A percentile compares a stretch with the other conserved stretches of the same genome.
phyloP scores from a whole-genome alignment of 2,797 vertebrate genomes.

The Scomberomorus guttatus region DNA sequence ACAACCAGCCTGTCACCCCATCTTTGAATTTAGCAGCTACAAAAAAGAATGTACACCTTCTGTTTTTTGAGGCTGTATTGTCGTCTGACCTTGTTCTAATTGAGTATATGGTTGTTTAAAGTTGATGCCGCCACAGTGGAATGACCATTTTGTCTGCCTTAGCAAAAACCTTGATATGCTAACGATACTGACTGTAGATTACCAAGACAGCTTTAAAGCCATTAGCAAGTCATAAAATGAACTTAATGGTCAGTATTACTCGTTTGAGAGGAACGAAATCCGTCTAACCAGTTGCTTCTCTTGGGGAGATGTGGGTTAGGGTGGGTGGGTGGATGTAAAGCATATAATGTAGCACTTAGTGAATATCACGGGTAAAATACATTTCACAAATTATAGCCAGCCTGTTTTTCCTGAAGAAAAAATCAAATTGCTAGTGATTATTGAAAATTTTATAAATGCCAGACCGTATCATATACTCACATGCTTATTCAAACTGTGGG shows the following conservation, averaged over 20 bases:
- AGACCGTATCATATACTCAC: not conserved
- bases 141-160: slow-evolving; percentile 8
- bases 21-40: not conserved
- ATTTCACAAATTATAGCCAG: not conserved
- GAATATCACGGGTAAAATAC: slow-evolving; percentile 4
- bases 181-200: slow-evolving; percentile 7
- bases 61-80: too few relatives aligned
- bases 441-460: not conserved
- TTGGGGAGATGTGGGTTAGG: not conserved
- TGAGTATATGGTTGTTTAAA: not conserved
- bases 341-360: not conserved
- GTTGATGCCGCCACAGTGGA: not conserved
- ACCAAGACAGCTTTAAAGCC: slow-evolving; percentile 10
- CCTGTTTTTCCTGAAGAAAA: not conserved
- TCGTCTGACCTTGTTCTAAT: too few relatives aligned
- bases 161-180: slow-evolving; percentile 1
- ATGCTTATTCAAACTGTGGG: not conserved
- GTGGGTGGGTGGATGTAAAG: not conserved
- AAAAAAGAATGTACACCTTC: not conserved
- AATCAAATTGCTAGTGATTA: not conserved
- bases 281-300: not conserved
- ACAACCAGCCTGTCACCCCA: not conserved
- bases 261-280: not conserved
- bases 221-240: not conserved
- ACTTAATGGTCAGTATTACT: not conserved